Percentiles rank a stretch among this genome's conserved stretches.
Evolutionary conservation across 2,113 vertebrate genomes (phyloP).

Genomic region (Dinomys branickii): DNA sequence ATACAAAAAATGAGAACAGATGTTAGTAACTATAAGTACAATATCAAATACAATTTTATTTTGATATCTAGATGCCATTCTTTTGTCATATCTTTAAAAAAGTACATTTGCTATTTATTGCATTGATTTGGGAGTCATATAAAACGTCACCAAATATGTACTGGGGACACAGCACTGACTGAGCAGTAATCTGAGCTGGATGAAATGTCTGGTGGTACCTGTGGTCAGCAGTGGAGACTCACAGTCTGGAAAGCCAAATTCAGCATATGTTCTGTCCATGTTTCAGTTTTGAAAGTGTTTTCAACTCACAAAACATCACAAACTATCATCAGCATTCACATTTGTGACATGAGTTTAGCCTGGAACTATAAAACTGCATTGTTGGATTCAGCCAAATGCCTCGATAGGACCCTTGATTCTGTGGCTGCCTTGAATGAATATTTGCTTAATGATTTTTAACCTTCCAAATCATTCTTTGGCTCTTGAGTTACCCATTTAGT

Average conservation of each 20-base stretch:
- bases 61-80: constrained; percentile 45
- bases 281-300: too few species aligned
- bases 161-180: background rate
- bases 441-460: constrained; percentile 9
- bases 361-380: background rate
- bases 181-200: background rate
- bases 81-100: constrained; percentile 43
- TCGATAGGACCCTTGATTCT: background rate
- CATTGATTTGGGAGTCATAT: background rate
- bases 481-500: background rate
- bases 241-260: background rate
- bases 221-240: background rate
- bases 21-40: background rate
- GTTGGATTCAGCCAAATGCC: background rate
- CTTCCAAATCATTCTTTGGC: background rate
- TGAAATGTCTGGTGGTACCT: background rate
- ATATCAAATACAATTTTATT: constrained; percentile 35
- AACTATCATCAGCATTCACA: background rate
- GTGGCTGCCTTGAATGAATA: background rate
- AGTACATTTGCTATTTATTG: constrained; percentile 38
- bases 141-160: background rate
- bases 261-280: background rate
- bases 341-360: background rate
- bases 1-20: background rate
- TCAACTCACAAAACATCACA: background rate